Evolutionary conservation across 2,113 vertebrate species (phyloP).

Genomic region (Indicator indicator): DNA sequence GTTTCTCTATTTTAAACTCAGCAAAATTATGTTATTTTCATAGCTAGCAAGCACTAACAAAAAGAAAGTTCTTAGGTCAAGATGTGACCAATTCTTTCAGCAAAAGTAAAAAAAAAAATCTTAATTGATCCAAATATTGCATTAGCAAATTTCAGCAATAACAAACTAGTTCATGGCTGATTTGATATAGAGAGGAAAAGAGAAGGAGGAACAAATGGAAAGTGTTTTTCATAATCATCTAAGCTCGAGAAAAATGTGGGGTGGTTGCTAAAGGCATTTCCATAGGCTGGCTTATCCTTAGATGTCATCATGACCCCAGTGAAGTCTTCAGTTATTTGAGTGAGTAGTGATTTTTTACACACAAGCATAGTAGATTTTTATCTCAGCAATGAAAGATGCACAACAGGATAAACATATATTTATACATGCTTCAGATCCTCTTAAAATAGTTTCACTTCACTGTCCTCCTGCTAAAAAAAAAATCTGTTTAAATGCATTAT

Average conservation of each 20-base stretch:
- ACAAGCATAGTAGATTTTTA: background rate
- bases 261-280: background rate
- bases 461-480: background rate
- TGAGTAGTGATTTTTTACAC: background rate
- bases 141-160: background rate
- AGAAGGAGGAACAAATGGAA: background rate
- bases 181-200: background rate
- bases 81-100: background rate
- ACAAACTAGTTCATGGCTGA: background rate
- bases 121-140: background rate
- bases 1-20: background rate
- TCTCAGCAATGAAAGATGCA: background rate
- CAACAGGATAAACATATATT: background rate
- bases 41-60: background rate
- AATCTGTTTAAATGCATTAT: background rate
- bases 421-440: background rate
- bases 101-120: background rate
- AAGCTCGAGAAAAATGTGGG: background rate
- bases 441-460: background rate
- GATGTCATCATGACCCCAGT: background rate
- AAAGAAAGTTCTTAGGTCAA: background rate
- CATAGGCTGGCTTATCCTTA: background rate
- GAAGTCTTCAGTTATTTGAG: background rate
- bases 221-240: background rate
- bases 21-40: background rate